These are phyloP conservation scores for Alosa alosa DNA, from an alignment of 2,113 vertebrate genomes.

Conservation along the genomic window DNA sequence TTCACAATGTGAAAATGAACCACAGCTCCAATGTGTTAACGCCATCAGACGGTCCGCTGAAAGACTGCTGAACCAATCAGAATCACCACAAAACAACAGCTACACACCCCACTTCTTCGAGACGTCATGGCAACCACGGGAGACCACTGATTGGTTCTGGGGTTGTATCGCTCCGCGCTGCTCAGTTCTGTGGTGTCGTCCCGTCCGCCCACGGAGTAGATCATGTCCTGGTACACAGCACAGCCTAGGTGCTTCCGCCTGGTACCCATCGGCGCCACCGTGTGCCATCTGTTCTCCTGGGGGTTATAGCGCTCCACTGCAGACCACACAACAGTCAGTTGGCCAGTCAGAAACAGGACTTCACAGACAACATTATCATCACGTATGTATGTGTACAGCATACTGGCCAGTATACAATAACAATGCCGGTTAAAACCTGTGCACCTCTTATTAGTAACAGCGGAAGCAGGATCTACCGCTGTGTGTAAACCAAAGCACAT, in stretches of 20 bases:
- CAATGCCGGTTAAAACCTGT: too few relatives aligned
- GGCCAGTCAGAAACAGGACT: background rate
- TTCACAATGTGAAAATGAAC: too few relatives aligned
- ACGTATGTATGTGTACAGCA: too few relatives aligned
- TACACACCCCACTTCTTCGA: constrained; percentile 86
- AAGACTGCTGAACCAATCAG: too few relatives aligned
- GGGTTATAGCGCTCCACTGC: constrained; percentile 97
- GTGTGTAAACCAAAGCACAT: too few relatives aligned
- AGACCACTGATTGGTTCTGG: constrained; percentile 97
- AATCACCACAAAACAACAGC: background rate
- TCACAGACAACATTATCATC: background rate
- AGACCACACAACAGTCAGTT: background rate
- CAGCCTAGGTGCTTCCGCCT: constrained; percentile 96
- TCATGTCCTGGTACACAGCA: constrained; percentile 98
- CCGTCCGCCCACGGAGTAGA: constrained; percentile 94
- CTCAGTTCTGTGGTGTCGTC: constrained; percentile 98
- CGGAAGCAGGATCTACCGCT: too few relatives aligned
- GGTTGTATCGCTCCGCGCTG: constrained; percentile 96
- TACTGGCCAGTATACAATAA: too few relatives aligned
- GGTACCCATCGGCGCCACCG: constrained; percentile 96
- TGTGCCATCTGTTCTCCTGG: constrained; percentile 99
- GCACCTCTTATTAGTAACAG: too few relatives aligned
- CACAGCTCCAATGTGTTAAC: too few relatives aligned
- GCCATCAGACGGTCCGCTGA: too few relatives aligned
- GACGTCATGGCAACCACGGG: constrained; percentile 98